Conservation (phyloP, 2,797 vertebrate species). For the Apogon talboti region DNA sequence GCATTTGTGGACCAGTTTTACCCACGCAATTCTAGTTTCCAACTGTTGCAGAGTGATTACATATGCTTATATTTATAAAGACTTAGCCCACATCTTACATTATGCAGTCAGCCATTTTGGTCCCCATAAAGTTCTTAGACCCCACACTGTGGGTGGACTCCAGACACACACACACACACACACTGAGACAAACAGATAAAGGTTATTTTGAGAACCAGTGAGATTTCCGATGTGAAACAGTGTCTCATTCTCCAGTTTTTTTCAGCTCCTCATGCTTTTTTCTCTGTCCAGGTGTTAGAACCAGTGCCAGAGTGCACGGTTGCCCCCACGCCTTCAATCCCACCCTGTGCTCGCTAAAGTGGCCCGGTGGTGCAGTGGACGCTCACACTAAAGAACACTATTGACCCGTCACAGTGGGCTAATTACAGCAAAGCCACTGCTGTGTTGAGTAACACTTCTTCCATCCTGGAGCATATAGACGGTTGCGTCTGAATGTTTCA, state of each 20-base stretch:
- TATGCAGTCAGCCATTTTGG: no score
- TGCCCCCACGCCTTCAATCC: not conserved
- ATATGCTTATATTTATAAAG: no score
- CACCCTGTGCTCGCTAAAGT: conserved; percentile 16
- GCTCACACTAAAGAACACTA: conserved; percentile 32
- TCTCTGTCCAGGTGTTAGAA: not conserved
- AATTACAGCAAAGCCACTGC: conserved; percentile 64
- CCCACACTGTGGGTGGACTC: not conserved
- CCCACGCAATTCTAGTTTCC: no score
- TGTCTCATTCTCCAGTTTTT: not conserved
- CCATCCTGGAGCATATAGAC: conserved; percentile 61
- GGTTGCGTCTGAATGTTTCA: conserved; percentile 66
- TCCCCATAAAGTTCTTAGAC: no score
- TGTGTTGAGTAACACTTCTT: conserved; percentile 54
- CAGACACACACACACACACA: not conserved
- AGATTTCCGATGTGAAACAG: conserved; percentile 17
- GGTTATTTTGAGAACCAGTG: conserved; percentile 5
- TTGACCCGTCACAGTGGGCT: conserved; percentile 41
- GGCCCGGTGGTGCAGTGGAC: conserved; percentile 19
- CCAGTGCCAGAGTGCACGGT: not conserved
- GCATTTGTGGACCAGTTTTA: no score
- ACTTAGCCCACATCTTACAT: no score
- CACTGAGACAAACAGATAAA: not conserved
- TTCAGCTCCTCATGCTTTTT: not conserved
- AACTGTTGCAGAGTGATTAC: conserved; percentile 12